These are phyloP conservation scores for Drosophila insularis DNA, from an alignment of 1,140 invertebrate genomes.

Conservation along the genomic window DNA sequence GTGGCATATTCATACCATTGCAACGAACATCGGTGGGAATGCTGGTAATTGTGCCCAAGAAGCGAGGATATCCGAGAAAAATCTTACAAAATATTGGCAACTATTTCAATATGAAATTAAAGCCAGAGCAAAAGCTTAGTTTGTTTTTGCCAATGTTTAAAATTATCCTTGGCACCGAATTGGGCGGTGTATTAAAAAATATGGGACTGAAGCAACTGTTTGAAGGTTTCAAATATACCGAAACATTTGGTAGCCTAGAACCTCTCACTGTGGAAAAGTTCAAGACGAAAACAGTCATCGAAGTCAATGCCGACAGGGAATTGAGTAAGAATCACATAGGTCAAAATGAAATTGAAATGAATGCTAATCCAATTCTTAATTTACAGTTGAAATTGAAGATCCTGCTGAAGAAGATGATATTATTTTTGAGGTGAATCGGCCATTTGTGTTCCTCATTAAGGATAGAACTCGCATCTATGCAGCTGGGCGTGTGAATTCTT, in stretches of 20 bases:
- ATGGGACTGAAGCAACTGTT: background rate
- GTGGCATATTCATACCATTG: constrained; percentile 6
- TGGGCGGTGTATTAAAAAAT: background rate
- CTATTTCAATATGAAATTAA: background rate
- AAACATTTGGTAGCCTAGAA: background rate
- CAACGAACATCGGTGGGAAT: background rate
- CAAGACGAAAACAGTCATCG: background rate
- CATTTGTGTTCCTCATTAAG: constrained; percentile 38
- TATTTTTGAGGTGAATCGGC: constrained; percentile 13
- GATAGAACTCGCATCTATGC: constrained; percentile 23
- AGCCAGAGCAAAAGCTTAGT: background rate
- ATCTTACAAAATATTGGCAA: background rate
- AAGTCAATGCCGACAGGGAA: background rate
- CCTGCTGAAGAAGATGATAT: background rate
- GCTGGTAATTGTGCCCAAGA: background rate
- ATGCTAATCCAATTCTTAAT: background rate
- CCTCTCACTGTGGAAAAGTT: background rate
- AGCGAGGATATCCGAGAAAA: no score
- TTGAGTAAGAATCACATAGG: constrained; percentile 17
- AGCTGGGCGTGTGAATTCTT: constrained; percentile 22
- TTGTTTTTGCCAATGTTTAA: background rate
- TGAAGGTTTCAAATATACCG: background rate
- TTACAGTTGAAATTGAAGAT: constrained; percentile 10
- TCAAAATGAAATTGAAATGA: background rate
- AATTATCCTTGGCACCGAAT: background rate